These are phyloP conservation scores for Eufriesea mexicana DNA, from an alignment of 1,140 invertebrate genomes.

Conservation along the genomic window DNA sequence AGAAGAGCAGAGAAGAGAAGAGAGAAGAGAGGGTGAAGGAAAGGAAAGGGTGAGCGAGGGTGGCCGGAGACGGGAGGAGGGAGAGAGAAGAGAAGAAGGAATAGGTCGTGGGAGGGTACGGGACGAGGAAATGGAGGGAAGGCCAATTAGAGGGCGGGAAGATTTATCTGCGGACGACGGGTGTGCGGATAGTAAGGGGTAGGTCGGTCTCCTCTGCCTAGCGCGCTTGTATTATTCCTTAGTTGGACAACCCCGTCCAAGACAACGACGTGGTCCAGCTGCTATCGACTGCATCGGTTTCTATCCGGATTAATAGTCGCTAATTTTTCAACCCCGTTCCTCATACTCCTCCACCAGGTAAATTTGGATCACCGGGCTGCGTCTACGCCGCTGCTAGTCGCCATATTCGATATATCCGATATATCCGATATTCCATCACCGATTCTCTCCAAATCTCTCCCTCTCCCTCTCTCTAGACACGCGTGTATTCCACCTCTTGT, in stretches of 20 bases:
- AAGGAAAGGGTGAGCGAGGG: neutral
- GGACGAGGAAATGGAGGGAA: slow-evolving; percentile 80
- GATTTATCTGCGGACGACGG: slow-evolving; percentile 82
- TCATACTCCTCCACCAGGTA: too few relatives aligned
- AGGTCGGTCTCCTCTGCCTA: slow-evolving; percentile 71
- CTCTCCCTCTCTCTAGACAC: too few relatives aligned
- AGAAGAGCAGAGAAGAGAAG: slow-evolving; percentile 56
- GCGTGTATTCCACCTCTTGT: too few relatives aligned
- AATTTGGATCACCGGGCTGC: neutral
- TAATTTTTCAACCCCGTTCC: slow-evolving; percentile 34
- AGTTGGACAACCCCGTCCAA: slow-evolving; percentile 73
- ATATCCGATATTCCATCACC: too few relatives aligned
- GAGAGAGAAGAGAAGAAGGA: slow-evolving; percentile 69
- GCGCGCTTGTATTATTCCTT: slow-evolving; percentile 79
- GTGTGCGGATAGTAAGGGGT: slow-evolving; percentile 80
- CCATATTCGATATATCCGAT: too few relatives aligned
- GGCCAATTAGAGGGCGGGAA: slow-evolving; percentile 82
- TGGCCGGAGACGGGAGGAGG: slow-evolving; percentile 55
- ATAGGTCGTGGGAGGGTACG: slow-evolving; percentile 72
- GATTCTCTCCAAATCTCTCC: too few relatives aligned
- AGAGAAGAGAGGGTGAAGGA: slow-evolving; percentile 64
- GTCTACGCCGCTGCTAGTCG: too few relatives aligned
- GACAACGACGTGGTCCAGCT: slow-evolving; percentile 76
- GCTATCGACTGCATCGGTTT: slow-evolving; percentile 68
- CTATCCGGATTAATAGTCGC: slow-evolving; percentile 55